Base-by-base conservation (phyloP, 2,888 invertebrate species). In the Synergus umbraculus region DNA sequence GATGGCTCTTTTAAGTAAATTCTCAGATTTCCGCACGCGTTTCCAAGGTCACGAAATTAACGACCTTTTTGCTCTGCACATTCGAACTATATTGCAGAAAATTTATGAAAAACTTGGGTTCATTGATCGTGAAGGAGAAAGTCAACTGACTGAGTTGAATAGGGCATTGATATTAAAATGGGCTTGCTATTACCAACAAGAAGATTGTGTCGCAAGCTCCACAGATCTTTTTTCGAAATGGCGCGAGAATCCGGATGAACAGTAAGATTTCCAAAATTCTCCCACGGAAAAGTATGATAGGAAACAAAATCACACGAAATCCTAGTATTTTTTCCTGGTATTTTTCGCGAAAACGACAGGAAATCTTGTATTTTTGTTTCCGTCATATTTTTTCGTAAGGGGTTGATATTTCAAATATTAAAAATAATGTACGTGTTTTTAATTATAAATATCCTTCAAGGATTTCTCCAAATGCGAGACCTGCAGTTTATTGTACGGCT, bases 401-500 rank as follows among this genome's bases (percentile, higher is more conserved):
- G 29, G 2, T 29, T 29, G 29, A 29, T 29, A 29, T 29, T 29
- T 29, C 29, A 29, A 29, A 29, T 29, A 29, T 29, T 29, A 29
- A 29, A 29, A 37, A 37, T 37, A 37, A 37, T 37, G 37, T 37
- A 5, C 5, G 5, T 37, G 4, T 64, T 78, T 22, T 78, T 49
- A 49, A 49, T 49, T 15, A 7, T 18, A 18, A 18, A 58, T 18
- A 3, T 18, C 18, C n/a, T 76, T 90, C 7, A 89, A 95, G 95
- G 1, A 94, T 96, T 76, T 94, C 95, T 0, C 94, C 94, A 13
- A 95, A 96, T 89, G 93, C 95, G 37, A 94, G 95, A 67, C 91
- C 93, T 0, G 92, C 94, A 0, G 95, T 95, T 0, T 96, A 95
- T 90, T 96, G 96, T 89, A 91, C 93, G 9, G 96, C 94, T 29